Conservation (phyloP, 1,140 invertebrate genomes). For the Drosophila murphyi region DNA sequence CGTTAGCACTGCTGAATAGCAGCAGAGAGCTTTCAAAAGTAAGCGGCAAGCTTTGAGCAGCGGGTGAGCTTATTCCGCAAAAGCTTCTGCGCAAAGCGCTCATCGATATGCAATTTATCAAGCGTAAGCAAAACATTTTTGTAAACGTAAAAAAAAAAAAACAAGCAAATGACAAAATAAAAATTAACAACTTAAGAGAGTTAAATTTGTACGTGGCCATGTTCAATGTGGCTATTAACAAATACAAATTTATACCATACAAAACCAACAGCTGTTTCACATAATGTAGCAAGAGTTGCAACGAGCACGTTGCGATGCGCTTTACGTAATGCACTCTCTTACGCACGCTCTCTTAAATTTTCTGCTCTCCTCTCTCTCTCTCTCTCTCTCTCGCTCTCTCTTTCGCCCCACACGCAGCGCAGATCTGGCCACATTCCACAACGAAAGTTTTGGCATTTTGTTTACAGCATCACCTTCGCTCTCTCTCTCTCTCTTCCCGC, state of each 20-base stretch:
- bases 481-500: background rate
- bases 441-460: conserved; percentile 41
- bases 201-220: background rate
- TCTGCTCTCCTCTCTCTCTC: background rate
- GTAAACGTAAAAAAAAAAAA: conserved; percentile 20
- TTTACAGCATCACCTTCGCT: conserved; percentile 8
- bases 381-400: background rate
- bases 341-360: conserved; percentile 17
- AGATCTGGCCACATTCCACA: conserved; percentile 42
- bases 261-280: conserved; percentile 45
- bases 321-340: conserved; percentile 20
- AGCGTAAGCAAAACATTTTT: conserved; percentile 8
- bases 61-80: conserved; percentile 38
- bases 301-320: background rate
- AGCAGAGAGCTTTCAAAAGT: conserved; percentile 27
- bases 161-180: background rate
- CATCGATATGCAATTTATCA: conserved; percentile 9
- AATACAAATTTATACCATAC: conserved; percentile 1
- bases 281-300: background rate
- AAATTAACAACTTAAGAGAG: background rate
- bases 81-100: conserved; percentile 44
- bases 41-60: conserved; percentile 35
- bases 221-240: background rate
- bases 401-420: conserved; percentile 8
- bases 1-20: conserved; percentile 25